Evolutionary conservation across 2,888 invertebrate genomes (phyloP), one percentile per base, ranked within the genome.

Genomic region (Cheilosia vulpina): DNA sequence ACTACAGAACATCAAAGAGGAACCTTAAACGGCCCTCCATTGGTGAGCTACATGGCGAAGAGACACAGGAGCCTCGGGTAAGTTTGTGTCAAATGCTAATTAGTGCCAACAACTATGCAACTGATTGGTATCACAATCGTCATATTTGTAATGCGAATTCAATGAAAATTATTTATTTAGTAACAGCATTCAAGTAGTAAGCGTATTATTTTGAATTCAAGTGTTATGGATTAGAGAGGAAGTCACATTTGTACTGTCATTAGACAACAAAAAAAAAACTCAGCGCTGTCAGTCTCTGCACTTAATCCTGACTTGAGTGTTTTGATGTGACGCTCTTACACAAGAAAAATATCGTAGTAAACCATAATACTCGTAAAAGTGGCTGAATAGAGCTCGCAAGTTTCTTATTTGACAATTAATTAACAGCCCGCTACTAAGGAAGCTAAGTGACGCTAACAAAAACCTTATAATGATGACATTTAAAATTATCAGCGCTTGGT

Each of bases 21-120:
- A 96, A 96, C 0, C 92, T 95, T 66, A 96, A 96, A 90, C 94
- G 97, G 87, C 97, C 97, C 1, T 97, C 97, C 27, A 93, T 97
- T 75, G 97, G 97, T 21, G 97, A 97, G 89, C 92, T 97, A 55
- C 97, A 97, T 89, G 96, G 96, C 24, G 94, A 94, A 84, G 89
- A 90, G 21, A 87, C 89, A 7, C 87, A 89, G 38, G 91, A 91
- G 78, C 84, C 87, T 63, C 89, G 90, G 90, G 93, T 93, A 89
- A 90, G 89, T 88, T 24, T 17, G 15, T 19, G 15, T 15, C 19
- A 13, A 11, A 34, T 7, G n/a, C 19, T 53, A 72, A 66, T 27
- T 50, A 15, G 55, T 4, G 45, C 19, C 13, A 43, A 19, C 63
- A 52, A 65, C 38, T 24, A 9, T 2, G 15, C 17, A 6, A 43